phyloP scores from a whole-genome alignment of 2,888 invertebrate species.

The Cephus rjabovi region DNA sequence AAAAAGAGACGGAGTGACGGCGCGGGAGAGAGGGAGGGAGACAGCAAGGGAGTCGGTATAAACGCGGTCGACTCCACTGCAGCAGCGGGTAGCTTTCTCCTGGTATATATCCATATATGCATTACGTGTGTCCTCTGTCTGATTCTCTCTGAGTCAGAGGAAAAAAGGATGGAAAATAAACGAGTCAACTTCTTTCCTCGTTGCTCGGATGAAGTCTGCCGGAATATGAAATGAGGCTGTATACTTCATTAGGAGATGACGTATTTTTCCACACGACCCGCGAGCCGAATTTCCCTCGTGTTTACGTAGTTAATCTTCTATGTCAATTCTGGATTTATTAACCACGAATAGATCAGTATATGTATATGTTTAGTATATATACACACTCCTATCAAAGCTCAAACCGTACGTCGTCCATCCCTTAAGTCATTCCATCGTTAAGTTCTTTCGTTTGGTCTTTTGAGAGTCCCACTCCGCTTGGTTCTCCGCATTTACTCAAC shows the following conservation, averaged over 20 bases:
- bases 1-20: neutral
- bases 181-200: neutral
- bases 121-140: neutral
- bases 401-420: neutral
- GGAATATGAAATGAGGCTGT: slow-evolving; percentile 4
- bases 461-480: neutral
- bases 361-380: neutral
- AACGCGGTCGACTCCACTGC: neutral
- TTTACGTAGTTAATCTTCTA: slow-evolving; percentile 46
- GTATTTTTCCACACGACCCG: neutral
- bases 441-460: neutral
- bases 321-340: slow-evolving; percentile 41
- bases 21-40: rapidly evolving
- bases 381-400: neutral
- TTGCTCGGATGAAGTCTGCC: neutral
- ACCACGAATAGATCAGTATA: slow-evolving; percentile 16
- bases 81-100: neutral
- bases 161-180: neutral
- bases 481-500: neutral
- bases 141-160: neutral
- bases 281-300: slow-evolving; percentile 4
- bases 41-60: neutral
- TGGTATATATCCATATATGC: neutral
- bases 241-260: slow-evolving; percentile 7
- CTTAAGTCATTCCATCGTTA: neutral